Evolutionary conservation across 2,888 invertebrate species (phyloP).

Genomic region (Mantis religiosa): DNA sequence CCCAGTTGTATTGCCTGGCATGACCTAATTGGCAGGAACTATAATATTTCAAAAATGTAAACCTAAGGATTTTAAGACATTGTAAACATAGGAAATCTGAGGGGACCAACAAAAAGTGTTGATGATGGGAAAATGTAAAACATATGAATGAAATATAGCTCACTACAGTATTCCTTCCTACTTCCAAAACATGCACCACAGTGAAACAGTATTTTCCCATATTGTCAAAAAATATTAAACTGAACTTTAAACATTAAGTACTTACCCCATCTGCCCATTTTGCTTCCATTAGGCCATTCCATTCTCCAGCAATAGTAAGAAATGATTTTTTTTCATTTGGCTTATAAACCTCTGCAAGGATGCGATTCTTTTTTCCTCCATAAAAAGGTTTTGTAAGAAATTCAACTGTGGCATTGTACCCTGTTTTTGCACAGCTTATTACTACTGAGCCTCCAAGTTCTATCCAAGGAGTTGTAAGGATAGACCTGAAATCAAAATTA

Average conservation of each 20-base stretch:
- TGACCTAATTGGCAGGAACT: too few species aligned
- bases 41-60: too few species aligned
- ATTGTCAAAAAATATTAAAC: background rate
- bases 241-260: slow-evolving; percentile 9
- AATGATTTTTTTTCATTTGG: slow-evolving; percentile 86
- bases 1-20: too few species aligned
- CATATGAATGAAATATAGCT: too few species aligned
- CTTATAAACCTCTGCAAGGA: slow-evolving; percentile 76
- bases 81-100: too few species aligned
- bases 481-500: slow-evolving; percentile 63
- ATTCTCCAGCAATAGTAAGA: slow-evolving; percentile 86
- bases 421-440: slow-evolving; percentile 89
- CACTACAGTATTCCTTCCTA: too few species aligned
- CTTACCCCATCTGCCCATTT: slow-evolving; percentile 67
- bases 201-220: too few species aligned
- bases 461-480: slow-evolving; percentile 97
- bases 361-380: slow-evolving; percentile 89
- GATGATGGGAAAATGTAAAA: too few species aligned
- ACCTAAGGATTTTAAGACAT: too few species aligned
- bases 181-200: too few species aligned
- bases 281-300: slow-evolving; percentile 94
- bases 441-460: slow-evolving; percentile 92
- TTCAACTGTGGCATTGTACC: slow-evolving; percentile 87
- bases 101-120: too few species aligned
- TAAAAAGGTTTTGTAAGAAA: slow-evolving; percentile 98